phyloP scores from a whole-genome alignment of 2,888 invertebrate genomes.

The Scaptomyza tumidula region DNA sequence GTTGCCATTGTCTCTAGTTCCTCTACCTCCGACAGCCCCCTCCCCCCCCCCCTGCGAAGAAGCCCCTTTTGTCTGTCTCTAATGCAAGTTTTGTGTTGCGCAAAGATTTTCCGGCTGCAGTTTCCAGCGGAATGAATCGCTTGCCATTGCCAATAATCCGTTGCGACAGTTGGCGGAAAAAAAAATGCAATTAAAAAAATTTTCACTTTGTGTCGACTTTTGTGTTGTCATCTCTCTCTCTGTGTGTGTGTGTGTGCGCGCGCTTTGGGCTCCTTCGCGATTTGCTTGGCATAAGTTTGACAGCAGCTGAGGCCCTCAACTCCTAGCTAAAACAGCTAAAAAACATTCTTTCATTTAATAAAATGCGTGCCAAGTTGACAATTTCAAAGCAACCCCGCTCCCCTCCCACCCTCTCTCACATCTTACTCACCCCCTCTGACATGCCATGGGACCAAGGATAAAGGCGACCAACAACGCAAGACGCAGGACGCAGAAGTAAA shows the following conservation, averaged over 20 bases:
- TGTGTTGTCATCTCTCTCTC: constrained; percentile 2
- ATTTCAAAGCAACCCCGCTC: constrained; percentile 45
- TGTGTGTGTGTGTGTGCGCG: constrained; percentile 24
- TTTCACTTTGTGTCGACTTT: constrained; percentile 57
- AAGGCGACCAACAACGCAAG: constrained; percentile 20
- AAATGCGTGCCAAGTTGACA: constrained; percentile 81
- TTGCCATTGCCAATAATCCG: constrained; percentile 73
- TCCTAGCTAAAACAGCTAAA: constrained; percentile 29
- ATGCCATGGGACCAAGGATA: constrained; percentile 19
- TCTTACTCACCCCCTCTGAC: too few relatives aligned
- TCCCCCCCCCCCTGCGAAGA: neutral
- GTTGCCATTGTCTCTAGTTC: constrained; percentile 28
- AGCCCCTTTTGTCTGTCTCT: constrained; percentile 23
- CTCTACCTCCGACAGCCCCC: neutral
- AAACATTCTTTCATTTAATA: constrained; percentile 78
- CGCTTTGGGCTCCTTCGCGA: constrained; percentile 58
- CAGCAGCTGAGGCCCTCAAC: constrained; percentile 54
- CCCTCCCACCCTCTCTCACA: neutral
- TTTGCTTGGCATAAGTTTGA: constrained; percentile 77
- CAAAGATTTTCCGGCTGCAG: constrained; percentile 64
- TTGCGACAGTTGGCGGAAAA: constrained; percentile 74
- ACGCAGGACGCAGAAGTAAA: constrained; percentile 21
- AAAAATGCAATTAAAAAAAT: constrained; percentile 81
- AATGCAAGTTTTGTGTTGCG: constrained; percentile 71
- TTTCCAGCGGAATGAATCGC: constrained; percentile 75